Evolutionary conservation across 1,140 invertebrate genomes (phyloP), one percentile per base, ranked within the genome.

Genomic region (Telenomus remus): DNA sequence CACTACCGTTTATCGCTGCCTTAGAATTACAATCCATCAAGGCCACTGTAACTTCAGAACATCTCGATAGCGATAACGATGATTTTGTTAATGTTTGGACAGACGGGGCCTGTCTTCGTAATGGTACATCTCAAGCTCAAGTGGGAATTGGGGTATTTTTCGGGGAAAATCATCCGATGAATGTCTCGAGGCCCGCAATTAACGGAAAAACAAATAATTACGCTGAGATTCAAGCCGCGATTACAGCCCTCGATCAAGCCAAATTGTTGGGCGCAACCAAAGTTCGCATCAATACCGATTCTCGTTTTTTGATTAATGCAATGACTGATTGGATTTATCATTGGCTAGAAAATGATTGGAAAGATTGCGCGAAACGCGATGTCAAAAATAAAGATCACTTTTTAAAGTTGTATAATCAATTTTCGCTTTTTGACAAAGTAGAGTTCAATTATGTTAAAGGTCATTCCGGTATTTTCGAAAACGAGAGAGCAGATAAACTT

Each of bases 91-190:
- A 50, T 4, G 48, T 50, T 5, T 50, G 48, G 27, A 50, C 48
- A n/a, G 48, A 50, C 12, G 48, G 48, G 2, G 27, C 19, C 12
- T 50, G 48, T 34, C 7, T 50, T 4, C 19, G 19, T 0, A 50
- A 50, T 7, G 48, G 48, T 0, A 9, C 3, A 0, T 0, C 13
- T 0, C 11, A 39, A n/a, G 56, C 56, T 0, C 2, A n/a, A 19
- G 44, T 27, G 7, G 56, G 56, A n/a, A 48, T 59, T 37, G 56
- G 56, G 34, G 46, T 59, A 0, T 59, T 39, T 35, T 59, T 59
- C 34, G 49, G 49, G 0, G 10, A 14, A 4, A 35, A 64, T 19
- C 48, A 63, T 11, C 59, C 59, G 0, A 4, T 39, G 5, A 60
- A 60, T 13, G 27, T 60, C 5, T 60, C 56, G 7, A 13, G 56